phyloP scores from a whole-genome alignment of 2,797 vertebrate genomes.

The Morelia viridis region DNA sequence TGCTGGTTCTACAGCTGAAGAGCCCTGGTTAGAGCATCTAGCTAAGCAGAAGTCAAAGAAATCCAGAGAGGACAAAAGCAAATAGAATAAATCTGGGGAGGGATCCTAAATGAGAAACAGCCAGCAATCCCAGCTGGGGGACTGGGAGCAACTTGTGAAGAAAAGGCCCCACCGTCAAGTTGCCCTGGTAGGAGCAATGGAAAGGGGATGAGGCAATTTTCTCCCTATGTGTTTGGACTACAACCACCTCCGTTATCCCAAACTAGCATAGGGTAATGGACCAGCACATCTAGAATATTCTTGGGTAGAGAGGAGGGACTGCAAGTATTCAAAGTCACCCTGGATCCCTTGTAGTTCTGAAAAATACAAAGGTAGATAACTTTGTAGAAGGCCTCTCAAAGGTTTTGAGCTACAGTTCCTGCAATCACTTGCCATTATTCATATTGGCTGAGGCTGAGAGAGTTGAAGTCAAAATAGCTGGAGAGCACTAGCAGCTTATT shows the following conservation, averaged over 20 bases:
- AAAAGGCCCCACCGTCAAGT: no score
- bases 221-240: not conserved
- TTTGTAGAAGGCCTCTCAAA: not conserved
- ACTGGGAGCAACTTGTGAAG: not conserved
- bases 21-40: not conserved
- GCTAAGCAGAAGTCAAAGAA: not conserved
- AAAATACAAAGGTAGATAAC: not conserved
- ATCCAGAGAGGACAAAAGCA: not conserved
- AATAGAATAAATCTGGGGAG: not conserved
- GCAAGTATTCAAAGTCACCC: not conserved
- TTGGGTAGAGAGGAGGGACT: no score
- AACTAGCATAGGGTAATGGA: not conserved
- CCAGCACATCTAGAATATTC: not conserved
- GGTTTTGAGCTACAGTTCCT: not conserved
- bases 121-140: not conserved
- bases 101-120: not conserved
- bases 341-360: not conserved
- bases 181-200: not conserved
- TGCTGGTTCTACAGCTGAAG: not conserved
- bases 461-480: not conserved
- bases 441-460: not conserved
- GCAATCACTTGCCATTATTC: not conserved
- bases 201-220: not conserved
- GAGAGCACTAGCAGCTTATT: not conserved
- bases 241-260: not conserved